Evolutionary conservation across 2,888 invertebrate genomes (phyloP), one percentile per base, ranked within the genome.

Genomic region (Lissonota sp.): DNA sequence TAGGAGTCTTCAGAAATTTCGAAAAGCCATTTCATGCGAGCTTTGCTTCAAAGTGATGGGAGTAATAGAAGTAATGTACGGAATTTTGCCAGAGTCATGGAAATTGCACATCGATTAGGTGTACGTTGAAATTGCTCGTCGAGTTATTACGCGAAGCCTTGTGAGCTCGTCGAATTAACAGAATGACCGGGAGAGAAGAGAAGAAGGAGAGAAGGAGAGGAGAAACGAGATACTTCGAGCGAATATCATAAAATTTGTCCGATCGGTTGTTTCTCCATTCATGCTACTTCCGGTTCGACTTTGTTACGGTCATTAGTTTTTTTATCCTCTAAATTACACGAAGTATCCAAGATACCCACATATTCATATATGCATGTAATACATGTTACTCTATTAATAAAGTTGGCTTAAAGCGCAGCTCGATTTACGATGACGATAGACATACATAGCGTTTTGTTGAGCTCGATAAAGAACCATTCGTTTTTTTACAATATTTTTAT

Each of bases 171-270:
- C 58, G 70, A 70, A 49, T 49, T 12, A 16, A 70, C 44, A 6
- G 46, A 40, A 40, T 6, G 42, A 42, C 12, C 26, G 46, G n/a
- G 49, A 51, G 40, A 39, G 6, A 58, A 44, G 39, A 51, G 10
- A 49, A 8, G 12, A 49, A n/a, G 10, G 51, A 44, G 44, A 62
- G 46, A 44, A 26, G 12, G 57, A 40, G 58, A 39, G 49, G 39
- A 6, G 42, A 39, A 42, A 62, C 44, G 16, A n/a, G 49, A 16
- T 53, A 53, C 40, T 80, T 26, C 7, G 42, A 80, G 46, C 26
- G 75, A 70, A 66, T 62, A 67, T 64, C 75, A 44, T 80, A 67
- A 76, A 72, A 76, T 71, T 66, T 53, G 46, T 44, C 62, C 66
- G 76, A 80, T 76, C 71, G 60, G 72, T 62, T 62, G 76, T 63